Evolutionary conservation across 1,140 invertebrate genomes (phyloP).

Genomic region (Helicoverpa zea): DNA sequence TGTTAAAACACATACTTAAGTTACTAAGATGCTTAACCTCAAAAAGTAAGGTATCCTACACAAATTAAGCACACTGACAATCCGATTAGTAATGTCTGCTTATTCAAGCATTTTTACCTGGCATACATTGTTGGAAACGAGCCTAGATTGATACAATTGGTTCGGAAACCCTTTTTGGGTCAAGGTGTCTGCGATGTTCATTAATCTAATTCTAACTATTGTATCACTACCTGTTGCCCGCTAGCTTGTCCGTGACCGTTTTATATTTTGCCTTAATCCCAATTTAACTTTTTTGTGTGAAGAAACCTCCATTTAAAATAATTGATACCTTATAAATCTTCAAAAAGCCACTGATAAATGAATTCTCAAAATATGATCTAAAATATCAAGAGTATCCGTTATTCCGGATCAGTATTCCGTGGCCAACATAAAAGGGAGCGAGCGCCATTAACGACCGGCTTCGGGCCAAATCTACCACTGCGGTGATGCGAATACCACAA

Average conservation of each 20-base stretch:
- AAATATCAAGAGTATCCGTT: not conserved
- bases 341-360: too few species aligned
- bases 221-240: conserved; percentile 31
- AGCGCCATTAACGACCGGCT: conserved; percentile 16
- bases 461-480: conserved; percentile 36
- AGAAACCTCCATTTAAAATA: not conserved
- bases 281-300: not conserved
- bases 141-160: conserved; percentile 31
- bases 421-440: conserved; percentile 23
- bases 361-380: not conserved
- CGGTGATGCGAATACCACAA: conserved; percentile 44
- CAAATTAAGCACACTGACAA: conserved; percentile 16
- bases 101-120: conserved; percentile 4
- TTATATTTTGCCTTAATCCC: conserved; percentile 9
- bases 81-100: conserved; percentile 11
- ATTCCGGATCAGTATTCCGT: not conserved
- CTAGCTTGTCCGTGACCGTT: not conserved
- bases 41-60: conserved; percentile 15
- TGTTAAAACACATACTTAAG: not conserved
- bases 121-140: conserved; percentile 20
- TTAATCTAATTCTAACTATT: conserved; percentile 36
- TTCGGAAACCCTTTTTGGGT: conserved; percentile 41
- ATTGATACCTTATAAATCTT: not conserved
- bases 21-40: conserved; percentile 4
- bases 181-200: conserved; percentile 38